These are phyloP conservation scores for Aegotheles bennettii DNA, from an alignment of 2,113 vertebrate genomes.

Conservation along the genomic window DNA sequence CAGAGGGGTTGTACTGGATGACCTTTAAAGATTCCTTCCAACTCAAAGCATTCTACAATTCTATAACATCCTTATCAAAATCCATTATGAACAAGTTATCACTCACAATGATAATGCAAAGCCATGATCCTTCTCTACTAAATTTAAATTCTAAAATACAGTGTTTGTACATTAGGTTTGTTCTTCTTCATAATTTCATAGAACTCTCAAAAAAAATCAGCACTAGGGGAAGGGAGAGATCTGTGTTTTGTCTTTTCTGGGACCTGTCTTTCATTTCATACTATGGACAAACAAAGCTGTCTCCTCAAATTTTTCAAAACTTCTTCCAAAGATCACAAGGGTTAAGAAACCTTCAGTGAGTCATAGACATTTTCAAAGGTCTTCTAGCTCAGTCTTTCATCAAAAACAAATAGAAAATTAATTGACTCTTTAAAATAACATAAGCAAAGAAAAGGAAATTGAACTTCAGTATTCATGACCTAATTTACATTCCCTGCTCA, in stretches of 20 bases:
- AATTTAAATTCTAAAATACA: not conserved
- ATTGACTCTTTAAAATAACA: not conserved
- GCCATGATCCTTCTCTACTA: not conserved
- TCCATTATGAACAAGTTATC: not conserved
- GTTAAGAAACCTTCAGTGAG: not conserved
- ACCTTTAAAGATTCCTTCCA: no score
- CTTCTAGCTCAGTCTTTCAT: not conserved
- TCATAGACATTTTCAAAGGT: slow-evolving; percentile 11
- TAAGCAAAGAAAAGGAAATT: not conserved
- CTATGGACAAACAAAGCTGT: not conserved
- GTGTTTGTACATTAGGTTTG: not conserved
- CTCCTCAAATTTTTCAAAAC: not conserved
- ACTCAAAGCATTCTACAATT: not conserved
- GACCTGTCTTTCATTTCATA: not conserved
- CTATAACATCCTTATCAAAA: not conserved
- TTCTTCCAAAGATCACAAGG: not conserved
- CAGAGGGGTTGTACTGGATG: no score
- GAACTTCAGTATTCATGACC: not conserved
- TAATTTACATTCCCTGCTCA: not conserved
- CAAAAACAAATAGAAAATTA: not conserved
- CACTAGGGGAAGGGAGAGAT: not conserved
- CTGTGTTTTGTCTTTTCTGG: not conserved
- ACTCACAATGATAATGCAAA: not conserved
- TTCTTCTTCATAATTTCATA: not conserved
- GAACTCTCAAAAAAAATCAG: not conserved